These are phyloP conservation scores for Pandemis corylana DNA, from an alignment of 2,888 invertebrate species.

Conservation along the genomic window DNA sequence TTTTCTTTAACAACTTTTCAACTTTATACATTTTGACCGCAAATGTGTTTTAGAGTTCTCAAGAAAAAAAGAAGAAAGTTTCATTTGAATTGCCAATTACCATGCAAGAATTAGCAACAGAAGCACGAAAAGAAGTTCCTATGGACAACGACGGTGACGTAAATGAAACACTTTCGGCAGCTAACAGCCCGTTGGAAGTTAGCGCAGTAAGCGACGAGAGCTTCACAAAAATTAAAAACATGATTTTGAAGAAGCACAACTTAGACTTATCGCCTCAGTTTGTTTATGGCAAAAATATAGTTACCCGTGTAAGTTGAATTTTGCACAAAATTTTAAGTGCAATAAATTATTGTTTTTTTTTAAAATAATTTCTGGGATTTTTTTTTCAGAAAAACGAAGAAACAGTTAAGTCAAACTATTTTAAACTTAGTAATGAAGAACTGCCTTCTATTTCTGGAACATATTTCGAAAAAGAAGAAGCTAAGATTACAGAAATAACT, in stretches of 20 bases:
- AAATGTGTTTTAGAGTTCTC: slow-evolving; percentile 50
- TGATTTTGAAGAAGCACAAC: slow-evolving; percentile 69
- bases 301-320: slow-evolving; percentile 51
- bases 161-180: slow-evolving; percentile 51
- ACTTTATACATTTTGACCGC: background rate
- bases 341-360: background rate
- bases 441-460: slow-evolving; percentile 25
- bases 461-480: slow-evolving; percentile 16
- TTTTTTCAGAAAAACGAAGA: slow-evolving; percentile 58
- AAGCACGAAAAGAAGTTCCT: slow-evolving; percentile 18
- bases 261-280: slow-evolving; percentile 73
- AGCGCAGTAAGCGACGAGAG: slow-evolving; percentile 60
- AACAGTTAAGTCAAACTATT: slow-evolving; percentile 68
- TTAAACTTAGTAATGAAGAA: slow-evolving; percentile 49
- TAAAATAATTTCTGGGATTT: background rate
- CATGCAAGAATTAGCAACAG: slow-evolving; percentile 49
- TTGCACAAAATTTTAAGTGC: background rate
- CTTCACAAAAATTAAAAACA: slow-evolving; percentile 64
- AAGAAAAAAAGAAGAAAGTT: slow-evolving; percentile 62
- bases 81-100: slow-evolving; percentile 58
- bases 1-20: background rate
- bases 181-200: slow-evolving; percentile 55
- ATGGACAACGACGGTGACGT: slow-evolving; percentile 41
- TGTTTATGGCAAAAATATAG: slow-evolving; percentile 65
- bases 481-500: slow-evolving; percentile 23